Evolutionary conservation across 1,140 invertebrate species (phyloP).

Genomic region (Potamilus streckersoni): DNA sequence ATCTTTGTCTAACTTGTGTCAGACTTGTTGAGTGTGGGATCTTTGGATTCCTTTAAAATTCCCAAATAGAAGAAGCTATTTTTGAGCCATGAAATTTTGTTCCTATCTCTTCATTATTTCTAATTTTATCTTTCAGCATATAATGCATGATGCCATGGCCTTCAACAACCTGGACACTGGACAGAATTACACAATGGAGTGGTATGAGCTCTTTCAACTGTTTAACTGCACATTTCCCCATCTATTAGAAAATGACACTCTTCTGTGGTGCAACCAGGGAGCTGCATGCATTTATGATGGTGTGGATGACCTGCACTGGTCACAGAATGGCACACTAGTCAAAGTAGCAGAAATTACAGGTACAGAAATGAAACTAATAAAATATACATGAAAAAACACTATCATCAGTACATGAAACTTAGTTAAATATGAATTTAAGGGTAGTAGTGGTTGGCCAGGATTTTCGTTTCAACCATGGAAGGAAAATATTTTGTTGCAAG

Average conservation of each 20-base stretch:
- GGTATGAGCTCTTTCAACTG: conserved; percentile 64
- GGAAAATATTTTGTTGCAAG: too few species aligned
- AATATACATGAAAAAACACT: too few species aligned
- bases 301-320: conserved; percentile 61
- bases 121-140: conserved; percentile 45
- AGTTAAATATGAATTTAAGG: too few species aligned
- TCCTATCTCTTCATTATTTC: too few species aligned
- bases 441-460: too few species aligned
- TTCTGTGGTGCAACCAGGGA: conserved; percentile 65
- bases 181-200: conserved; percentile 64
- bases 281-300: conserved; percentile 62
- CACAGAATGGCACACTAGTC: conserved; percentile 57
- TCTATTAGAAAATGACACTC: conserved; percentile 39
- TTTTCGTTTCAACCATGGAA: too few species aligned
- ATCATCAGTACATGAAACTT: too few species aligned
- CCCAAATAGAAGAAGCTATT: too few species aligned
- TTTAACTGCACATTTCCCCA: conserved; percentile 67
- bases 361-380: conserved; percentile 14
- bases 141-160: conserved; percentile 66
- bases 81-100: too few species aligned
- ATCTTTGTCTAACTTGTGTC: too few species aligned
- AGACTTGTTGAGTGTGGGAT: too few species aligned
- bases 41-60: too few species aligned
- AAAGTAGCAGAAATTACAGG: conserved; percentile 59
- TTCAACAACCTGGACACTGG: conserved; percentile 58